Conservation (phyloP, 2,888 invertebrate species). For the Phymatocera aterrima region DNA sequence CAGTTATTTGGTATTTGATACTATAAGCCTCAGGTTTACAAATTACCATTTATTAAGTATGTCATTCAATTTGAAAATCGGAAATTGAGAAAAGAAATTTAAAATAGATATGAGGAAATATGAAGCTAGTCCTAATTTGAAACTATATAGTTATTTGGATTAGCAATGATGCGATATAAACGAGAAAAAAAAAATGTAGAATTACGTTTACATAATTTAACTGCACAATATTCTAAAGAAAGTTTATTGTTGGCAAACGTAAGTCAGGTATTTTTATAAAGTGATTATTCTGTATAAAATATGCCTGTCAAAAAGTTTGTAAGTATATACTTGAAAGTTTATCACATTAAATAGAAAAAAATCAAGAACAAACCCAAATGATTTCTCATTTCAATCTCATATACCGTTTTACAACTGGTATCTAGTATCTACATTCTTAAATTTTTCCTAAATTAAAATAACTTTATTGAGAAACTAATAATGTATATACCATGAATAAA, state of each 20-base stretch:
- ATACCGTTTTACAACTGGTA: neutral
- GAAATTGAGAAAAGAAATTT: neutral
- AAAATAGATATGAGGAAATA: neutral
- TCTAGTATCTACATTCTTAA: too few species aligned
- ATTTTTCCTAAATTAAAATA: too few species aligned
- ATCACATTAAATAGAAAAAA: conserved; percentile 18
- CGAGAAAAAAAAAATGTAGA: neutral
- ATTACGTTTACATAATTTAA: conserved; percentile 8
- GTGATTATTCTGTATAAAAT: neutral
- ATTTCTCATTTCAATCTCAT: neutral
- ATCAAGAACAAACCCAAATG: neutral
- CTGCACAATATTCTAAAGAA: neutral
- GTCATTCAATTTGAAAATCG: neutral
- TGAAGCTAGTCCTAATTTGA: conserved; percentile 25
- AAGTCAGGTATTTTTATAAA: neutral
- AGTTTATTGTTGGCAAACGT: conserved; percentile 22
- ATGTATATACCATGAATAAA: too few species aligned
- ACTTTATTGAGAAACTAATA: too few species aligned
- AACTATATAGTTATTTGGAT: conserved; percentile 19
- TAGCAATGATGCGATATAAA: neutral
- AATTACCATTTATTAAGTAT: neutral
- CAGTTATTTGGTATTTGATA: neutral
- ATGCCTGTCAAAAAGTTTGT: conserved; percentile 13
- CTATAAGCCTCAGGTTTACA: conserved; percentile 17
- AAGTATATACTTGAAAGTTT: conserved; percentile 36